Conservation (phyloP, 2,113 vertebrate genomes). For the Macaca nemestrina region DNA sequence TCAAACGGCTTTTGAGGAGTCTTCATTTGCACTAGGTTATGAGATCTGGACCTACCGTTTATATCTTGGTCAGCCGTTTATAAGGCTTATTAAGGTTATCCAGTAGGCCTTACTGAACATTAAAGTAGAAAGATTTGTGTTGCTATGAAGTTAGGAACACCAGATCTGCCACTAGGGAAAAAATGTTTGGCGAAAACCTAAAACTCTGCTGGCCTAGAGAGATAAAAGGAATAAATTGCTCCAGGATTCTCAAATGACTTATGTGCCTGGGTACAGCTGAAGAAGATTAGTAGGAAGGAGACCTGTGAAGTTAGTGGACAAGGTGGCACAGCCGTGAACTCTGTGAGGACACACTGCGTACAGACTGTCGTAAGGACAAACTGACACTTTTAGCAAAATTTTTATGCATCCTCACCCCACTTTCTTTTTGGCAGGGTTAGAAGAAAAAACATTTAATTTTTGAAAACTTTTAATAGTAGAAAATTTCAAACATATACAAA, state of each 20-base stretch:
- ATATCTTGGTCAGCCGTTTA: not conserved
- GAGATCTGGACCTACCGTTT: not conserved
- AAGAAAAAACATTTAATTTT: not conserved
- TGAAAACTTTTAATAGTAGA: not conserved
- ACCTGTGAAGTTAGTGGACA: not conserved
- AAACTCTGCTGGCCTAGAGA: not conserved
- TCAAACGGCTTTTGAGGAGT: not conserved
- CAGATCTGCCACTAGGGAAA: not conserved
- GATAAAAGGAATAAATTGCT: not conserved
- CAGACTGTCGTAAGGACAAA: not conserved
- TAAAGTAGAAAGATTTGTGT: not conserved
- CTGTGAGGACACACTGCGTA: not conserved
- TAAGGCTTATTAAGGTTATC: not conserved
- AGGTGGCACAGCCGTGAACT: accelerated
- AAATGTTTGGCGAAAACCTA: not conserved
- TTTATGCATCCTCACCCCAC: not conserved
- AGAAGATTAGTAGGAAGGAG: not conserved
- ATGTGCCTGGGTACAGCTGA: not conserved
- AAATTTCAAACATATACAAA: not conserved
- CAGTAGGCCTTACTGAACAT: not conserved
- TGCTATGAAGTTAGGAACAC: not conserved
- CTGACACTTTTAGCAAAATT: not conserved
- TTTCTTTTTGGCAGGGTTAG: not conserved
- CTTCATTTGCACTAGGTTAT: not conserved
- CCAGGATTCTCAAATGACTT: not conserved